Conservation (phyloP, 1,140 invertebrate genomes). For the Eriocheir sinensis region DNA sequence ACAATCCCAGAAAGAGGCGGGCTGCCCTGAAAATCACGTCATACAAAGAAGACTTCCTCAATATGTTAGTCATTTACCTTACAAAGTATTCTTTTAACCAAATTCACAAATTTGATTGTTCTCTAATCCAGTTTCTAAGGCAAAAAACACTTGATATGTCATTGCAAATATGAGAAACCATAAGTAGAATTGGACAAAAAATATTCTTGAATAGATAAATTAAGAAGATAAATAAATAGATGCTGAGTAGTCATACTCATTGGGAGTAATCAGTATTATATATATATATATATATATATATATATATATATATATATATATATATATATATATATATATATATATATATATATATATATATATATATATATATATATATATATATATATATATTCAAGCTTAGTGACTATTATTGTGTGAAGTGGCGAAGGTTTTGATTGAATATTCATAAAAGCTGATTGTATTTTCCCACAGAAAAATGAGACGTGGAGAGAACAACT, state of each 20-base stretch:
- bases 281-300: slow-evolving; percentile 28
- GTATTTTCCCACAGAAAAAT: slow-evolving; percentile 39
- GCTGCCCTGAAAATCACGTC: slow-evolving; percentile 1
- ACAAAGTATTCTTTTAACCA: too few species aligned
- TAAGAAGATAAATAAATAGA: background rate
- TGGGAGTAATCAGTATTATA: too few species aligned
- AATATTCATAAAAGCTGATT: too few species aligned
- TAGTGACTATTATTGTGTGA: background rate
- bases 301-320: slow-evolving; percentile 28
- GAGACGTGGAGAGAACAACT: background rate
- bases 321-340: too few species aligned
- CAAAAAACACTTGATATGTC: too few species aligned
- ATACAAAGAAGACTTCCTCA: background rate
- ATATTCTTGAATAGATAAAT: background rate
- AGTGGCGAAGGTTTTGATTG: background rate
- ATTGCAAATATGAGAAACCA: too few species aligned
- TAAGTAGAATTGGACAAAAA: background rate
- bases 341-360: too few species aligned
- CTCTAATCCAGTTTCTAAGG: too few species aligned
- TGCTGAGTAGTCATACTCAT: too few species aligned
- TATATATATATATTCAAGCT: background rate
- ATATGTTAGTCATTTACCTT: background rate
- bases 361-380: too few species aligned
- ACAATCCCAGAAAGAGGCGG: background rate
- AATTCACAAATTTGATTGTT: too few species aligned